Conservation (phyloP, 2,113 vertebrate species). For the Phalacrocorax carbo region DNA sequence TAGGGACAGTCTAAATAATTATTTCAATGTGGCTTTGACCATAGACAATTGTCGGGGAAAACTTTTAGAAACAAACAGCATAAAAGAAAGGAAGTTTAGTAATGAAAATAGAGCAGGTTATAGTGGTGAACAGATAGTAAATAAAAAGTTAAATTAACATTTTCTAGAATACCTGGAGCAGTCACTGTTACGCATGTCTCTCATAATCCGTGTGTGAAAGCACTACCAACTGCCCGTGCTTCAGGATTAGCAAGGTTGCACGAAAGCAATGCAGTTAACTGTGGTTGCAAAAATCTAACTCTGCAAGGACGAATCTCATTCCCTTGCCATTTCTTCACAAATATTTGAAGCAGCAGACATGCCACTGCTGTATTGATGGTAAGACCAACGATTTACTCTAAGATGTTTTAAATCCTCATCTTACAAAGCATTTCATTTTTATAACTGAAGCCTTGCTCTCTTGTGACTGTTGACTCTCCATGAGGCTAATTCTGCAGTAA, state of each 20-base stretch:
- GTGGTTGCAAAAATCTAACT: neutral
- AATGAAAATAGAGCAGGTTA: neutral
- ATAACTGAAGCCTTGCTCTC: constrained; percentile 32
- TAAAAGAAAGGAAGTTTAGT: neutral
- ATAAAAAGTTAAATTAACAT: neutral
- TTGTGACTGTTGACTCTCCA: constrained; percentile 37
- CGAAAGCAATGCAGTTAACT: neutral
- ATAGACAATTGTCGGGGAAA: neutral
- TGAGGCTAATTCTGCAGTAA: constrained; percentile 53
- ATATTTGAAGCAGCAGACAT: neutral
- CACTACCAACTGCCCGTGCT: neutral
- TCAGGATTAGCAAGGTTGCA: neutral
- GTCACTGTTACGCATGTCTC: neutral
- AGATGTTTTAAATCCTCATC: neutral
- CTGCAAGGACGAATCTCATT: neutral
- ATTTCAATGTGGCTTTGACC: neutral
- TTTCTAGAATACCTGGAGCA: neutral
- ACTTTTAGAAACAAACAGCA: neutral
- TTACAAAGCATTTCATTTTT: constrained; percentile 35
- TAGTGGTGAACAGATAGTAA: neutral
- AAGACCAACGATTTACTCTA: neutral
- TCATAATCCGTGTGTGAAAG: neutral
- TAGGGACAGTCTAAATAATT: neutral
- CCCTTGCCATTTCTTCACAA: neutral
- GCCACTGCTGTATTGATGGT: neutral